Conservation (phyloP, 1,140 invertebrate species). For the Hydropsyche tenuis region DNA sequence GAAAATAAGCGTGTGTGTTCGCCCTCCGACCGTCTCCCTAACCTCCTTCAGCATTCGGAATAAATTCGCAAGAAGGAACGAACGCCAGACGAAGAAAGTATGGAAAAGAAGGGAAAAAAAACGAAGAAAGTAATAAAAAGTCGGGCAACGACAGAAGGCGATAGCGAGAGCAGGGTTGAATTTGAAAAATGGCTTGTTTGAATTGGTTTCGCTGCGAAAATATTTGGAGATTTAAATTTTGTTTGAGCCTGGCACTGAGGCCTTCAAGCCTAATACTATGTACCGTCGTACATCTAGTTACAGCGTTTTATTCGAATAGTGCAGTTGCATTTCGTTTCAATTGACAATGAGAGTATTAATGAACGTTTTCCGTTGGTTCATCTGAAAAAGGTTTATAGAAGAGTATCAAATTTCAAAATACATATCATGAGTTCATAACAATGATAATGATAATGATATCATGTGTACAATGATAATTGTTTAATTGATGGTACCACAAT, state of each 20-base stretch:
- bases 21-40: conserved; percentile 1
- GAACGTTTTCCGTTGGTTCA: too few species aligned
- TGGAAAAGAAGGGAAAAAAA: conserved; percentile 41
- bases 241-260: conserved; percentile 26
- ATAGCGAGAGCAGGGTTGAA: conserved; percentile 38
- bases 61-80: conserved; percentile 38
- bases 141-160: conserved; percentile 45
- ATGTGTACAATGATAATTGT: too few species aligned
- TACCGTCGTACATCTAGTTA: too few species aligned
- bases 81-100: conserved; percentile 40
- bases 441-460: too few species aligned
- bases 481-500: too few species aligned
- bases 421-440: too few species aligned
- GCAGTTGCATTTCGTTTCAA: too few species aligned
- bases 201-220: conserved; percentile 48
- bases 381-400: too few species aligned
- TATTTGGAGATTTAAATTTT: conserved; percentile 48
- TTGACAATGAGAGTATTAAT: background rate
- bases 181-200: conserved; percentile 49
- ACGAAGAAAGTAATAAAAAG: conserved; percentile 46
- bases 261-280: background rate
- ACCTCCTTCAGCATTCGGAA: conserved; percentile 35
- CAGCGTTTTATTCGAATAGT: too few species aligned
- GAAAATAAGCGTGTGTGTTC: conserved; percentile 30
- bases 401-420: too few species aligned